Conservation (phyloP, 2,797 vertebrate genomes). For the Acanthurus tractus region DNA sequence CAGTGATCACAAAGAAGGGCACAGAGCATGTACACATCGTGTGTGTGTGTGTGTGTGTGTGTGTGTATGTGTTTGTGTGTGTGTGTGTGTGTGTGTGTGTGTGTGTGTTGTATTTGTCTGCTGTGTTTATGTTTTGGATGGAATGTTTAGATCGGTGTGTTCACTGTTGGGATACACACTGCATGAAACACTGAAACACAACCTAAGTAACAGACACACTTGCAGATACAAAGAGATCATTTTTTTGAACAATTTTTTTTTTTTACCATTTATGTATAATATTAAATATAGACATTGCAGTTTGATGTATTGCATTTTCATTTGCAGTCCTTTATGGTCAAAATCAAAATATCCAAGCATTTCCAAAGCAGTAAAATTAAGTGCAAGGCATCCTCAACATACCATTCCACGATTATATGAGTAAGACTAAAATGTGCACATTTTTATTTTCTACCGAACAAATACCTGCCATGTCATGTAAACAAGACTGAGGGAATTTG, state of each 20-base stretch:
- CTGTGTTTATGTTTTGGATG: conserved; percentile 45
- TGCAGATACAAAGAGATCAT: neutral
- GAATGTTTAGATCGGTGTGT: conserved; percentile 9
- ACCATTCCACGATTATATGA: neutral
- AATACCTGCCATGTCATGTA: conserved; percentile 1
- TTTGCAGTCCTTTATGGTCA: neutral
- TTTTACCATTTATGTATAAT: neutral
- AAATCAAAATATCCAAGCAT: neutral
- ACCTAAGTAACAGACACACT: neutral
- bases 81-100: too few species aligned
- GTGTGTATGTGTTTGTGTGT: too few species aligned
- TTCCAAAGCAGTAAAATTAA: neutral
- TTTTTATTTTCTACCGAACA: conserved; percentile 10
- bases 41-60: conserved; percentile 38
- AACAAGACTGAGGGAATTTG: neutral
- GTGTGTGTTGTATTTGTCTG: neutral
- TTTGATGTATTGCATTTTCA: neutral
- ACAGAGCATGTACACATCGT: conserved; percentile 56
- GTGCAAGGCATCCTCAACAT: neutral
- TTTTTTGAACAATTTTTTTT: neutral
- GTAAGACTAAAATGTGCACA: neutral
- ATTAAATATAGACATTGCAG: neutral
- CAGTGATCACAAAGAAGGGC: conserved; percentile 71
- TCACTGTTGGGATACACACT: conserved; percentile 7
- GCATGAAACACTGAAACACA: neutral